Base-by-base conservation (phyloP, 2,797 vertebrate genomes). In the Chaetophractus vellerosus region DNA sequence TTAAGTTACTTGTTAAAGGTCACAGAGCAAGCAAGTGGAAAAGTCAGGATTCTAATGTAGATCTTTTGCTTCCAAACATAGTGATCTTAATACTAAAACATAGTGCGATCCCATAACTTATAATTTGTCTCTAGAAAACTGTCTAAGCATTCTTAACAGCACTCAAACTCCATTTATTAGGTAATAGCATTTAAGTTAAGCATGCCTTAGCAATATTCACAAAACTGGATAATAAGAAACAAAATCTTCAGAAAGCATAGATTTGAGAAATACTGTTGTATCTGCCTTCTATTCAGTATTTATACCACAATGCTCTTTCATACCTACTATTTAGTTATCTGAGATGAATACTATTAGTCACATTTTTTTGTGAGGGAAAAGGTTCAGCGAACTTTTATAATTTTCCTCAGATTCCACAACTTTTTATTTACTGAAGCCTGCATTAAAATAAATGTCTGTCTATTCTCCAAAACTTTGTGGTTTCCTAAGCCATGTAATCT, bases 161-260 rank as follows among this genome's bases (percentile, higher is more conserved):
- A 90, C 8, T 33, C 48, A 87, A 81, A 92, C 6, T 36, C 50
- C 12, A 31, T n/a, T 94, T 92, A 38, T 88, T 69, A 86, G 41
- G 87, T 91, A 50, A 92, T n/a, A 78, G 78, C 7, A 95, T 84
- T 92, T 88, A 87, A 76, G 26, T 72, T 88, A 82, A 82, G 36
- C 1, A 88, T 2, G 75, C 8, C 26, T 95, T 89, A 87, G 8
- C 10, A 61, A 28, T 79, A 64, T 41, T 79, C 24, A 64, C 23
- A 90, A 74, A 85, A 61, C 59, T 61, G 26, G 18, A 36, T 23
- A 71, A 21, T 72, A 75, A 61, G 71, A 88, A 71, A 36, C 12
- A 92, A 89, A 83, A n/a, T 36, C 52, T 61, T 78, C 31, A 72
- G 31, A 84, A 94, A 93, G 86, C 19, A 66, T 16, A 81, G 14